A percentile compares a stretch with the other conserved stretches of the same genome.
Conservation (phyloP, 2,888 invertebrate genomes). For the Rhorus exstirpatorius region DNA sequence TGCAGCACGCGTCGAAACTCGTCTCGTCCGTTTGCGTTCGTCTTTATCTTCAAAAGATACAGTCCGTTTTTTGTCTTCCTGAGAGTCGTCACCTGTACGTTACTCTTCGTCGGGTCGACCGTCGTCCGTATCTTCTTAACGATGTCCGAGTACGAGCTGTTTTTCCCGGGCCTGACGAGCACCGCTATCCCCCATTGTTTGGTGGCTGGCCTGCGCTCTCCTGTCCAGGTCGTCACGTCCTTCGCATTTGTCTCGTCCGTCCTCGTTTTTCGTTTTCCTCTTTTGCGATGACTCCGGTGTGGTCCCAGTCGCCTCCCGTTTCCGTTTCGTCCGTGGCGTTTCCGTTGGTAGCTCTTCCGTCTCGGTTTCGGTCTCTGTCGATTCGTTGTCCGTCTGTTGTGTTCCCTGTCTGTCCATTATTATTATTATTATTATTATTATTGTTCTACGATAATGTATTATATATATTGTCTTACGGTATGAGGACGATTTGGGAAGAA, state of each 20-base stretch:
- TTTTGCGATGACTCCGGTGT: not conserved
- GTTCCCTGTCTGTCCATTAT: no score
- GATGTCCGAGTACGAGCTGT: constrained; percentile 48
- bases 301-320: not conserved
- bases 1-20: constrained; percentile 33
- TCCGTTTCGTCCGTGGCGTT: no score
- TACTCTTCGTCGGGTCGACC: constrained; percentile 28
- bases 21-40: constrained; percentile 33
- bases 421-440: no score
- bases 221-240: constrained; percentile 16
- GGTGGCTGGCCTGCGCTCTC: not conserved
- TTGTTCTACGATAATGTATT: no score
- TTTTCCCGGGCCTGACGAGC: constrained; percentile 44
- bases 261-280: constrained; percentile 4
- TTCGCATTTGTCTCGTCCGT: not conserved
- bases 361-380: no score
- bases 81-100: constrained; percentile 50
- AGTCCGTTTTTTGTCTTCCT: constrained; percentile 54
- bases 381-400: no score
- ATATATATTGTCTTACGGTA: no score
- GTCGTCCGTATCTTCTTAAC: constrained; percentile 34
- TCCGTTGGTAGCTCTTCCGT: no score
- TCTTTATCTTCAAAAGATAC: constrained; percentile 51
- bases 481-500: no score
- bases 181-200: constrained; percentile 20